These are phyloP conservation scores for Australoheros facetus DNA, from an alignment of 2,797 vertebrate genomes.

Conservation along the genomic window DNA sequence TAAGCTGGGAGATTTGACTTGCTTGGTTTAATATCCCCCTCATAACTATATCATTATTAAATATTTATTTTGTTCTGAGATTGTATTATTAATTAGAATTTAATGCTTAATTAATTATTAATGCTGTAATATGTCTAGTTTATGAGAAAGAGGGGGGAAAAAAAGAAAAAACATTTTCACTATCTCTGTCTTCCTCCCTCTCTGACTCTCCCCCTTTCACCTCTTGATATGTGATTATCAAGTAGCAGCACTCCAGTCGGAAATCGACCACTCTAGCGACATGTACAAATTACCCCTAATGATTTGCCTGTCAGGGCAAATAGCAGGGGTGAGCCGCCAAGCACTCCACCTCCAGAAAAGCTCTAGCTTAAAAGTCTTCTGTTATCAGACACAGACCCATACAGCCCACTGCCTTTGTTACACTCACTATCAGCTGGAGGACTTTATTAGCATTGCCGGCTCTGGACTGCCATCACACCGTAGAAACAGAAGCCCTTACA, in stretches of 20 bases:
- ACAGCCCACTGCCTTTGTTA: slow-evolving; percentile 54
- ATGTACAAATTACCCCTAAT: slow-evolving; percentile 81
- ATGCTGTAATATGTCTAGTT: background rate
- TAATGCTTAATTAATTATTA: slow-evolving; percentile 5
- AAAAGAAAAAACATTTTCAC: background rate
- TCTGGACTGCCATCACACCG: slow-evolving; percentile 31
- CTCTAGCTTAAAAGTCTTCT: slow-evolving; percentile 51
- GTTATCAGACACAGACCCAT: slow-evolving; percentile 43
- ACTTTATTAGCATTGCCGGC: slow-evolving; percentile 51
- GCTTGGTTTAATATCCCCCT: background rate
- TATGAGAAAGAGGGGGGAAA: background rate
- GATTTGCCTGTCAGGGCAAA: slow-evolving; percentile 77
- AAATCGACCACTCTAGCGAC: slow-evolving; percentile 67
- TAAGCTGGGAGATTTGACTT: background rate
- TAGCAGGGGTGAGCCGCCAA: slow-evolving; percentile 58
- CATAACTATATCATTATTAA: slow-evolving; percentile 5
- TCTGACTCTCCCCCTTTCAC: background rate
- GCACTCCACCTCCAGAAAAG: slow-evolving; percentile 59
- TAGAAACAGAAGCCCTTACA: slow-evolving; percentile 40
- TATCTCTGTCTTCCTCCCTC: background rate
- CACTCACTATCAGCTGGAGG: slow-evolving; percentile 55
- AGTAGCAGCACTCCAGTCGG: slow-evolving; percentile 67
- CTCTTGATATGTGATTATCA: slow-evolving; percentile 74
- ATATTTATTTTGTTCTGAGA: background rate
- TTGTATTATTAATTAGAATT: slow-evolving; percentile 21